phyloP scores from a whole-genome alignment of 2,888 invertebrate genomes.

The Bembecia ichneumoniformis region DNA sequence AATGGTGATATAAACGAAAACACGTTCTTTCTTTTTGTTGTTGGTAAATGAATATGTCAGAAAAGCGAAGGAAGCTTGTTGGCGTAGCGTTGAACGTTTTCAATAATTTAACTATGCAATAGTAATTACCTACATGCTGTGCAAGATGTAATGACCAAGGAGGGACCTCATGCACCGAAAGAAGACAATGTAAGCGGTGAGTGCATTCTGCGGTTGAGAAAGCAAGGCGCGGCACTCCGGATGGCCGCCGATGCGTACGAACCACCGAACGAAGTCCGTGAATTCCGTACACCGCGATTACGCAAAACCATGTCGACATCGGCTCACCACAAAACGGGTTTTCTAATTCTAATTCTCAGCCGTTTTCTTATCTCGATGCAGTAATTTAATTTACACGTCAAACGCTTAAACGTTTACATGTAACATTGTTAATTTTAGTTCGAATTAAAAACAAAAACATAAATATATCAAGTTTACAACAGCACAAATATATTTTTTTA shows the following conservation, averaged over 20 bases:
- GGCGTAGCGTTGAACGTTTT: no score
- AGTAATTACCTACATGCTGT: no score
- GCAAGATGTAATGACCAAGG: no score
- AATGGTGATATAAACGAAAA: no score
- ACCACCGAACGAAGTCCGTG: slow-evolving; percentile 1
- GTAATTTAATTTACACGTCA: slow-evolving; percentile 11
- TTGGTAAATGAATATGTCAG: no score
- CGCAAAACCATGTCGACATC: neutral
- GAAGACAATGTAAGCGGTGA: neutral
- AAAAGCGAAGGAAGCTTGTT: no score
- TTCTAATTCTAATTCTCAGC: slow-evolving; percentile 25
- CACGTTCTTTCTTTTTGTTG: no score
- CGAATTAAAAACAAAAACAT: no score
- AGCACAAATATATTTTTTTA: no score
- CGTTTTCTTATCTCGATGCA: slow-evolving; percentile 15
- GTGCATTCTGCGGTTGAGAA: slow-evolving; percentile 1
- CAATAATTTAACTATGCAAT: no score
- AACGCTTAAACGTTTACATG: neutral
- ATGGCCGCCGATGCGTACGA: slow-evolving; percentile 12
- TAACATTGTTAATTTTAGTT: neutral
- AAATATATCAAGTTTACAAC: no score
- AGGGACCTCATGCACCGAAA: no score
- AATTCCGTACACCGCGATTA: slow-evolving; percentile 1
- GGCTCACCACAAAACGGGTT: slow-evolving; percentile 16
- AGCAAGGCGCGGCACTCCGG: slow-evolving; percentile 11